phyloP scores from a whole-genome alignment of 1,140 invertebrate species.

The Uloborus diversus region DNA sequence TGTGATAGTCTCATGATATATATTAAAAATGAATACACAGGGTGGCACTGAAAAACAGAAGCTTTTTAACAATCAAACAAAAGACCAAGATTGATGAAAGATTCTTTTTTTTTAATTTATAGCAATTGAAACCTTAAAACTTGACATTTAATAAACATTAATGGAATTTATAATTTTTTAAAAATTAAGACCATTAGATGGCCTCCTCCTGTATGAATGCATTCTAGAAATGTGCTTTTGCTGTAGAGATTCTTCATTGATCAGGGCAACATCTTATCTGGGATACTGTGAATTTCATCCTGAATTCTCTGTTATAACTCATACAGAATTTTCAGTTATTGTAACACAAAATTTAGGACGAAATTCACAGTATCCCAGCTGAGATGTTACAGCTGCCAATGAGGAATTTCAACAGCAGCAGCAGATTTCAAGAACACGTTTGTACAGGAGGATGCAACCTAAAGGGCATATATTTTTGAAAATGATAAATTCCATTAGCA shows the following conservation, averaged over 20 bases:
- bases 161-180: not conserved
- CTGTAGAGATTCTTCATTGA: not conserved
- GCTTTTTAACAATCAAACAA: not conserved
- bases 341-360: not conserved
- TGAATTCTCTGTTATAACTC: slow-evolving; percentile 8
- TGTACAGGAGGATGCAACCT: not conserved
- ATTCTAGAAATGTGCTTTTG: not conserved
- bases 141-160: slow-evolving; percentile 1
- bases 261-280: not conserved
- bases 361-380: slow-evolving; percentile 5
- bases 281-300: slow-evolving; percentile 2
- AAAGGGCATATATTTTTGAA: not conserved
- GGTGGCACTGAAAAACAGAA: not conserved
- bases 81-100: not conserved
- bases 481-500: not conserved
- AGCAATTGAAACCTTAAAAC: slow-evolving; percentile 8
- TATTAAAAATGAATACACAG: no score
- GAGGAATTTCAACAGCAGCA: not conserved
- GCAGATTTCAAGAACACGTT: not conserved
- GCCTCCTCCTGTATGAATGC: not conserved
- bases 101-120: not conserved
- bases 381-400: not conserved
- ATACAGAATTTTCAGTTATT: not conserved
- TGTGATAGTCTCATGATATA: no score
- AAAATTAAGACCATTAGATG: not conserved